Conservation (phyloP, 2,113 vertebrate species). For the Sus scrofa region T2T-Sscrofa CM000820.6:113033501-113034000, state of each 20-base stretch:
- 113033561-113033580: background rate
- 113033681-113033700: background rate
- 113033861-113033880: too few species aligned
- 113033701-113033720: background rate
- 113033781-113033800: background rate
- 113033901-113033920: too few species aligned
- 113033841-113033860: too few species aligned
- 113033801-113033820: background rate
- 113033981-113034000: too few species aligned
- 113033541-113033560: background rate
- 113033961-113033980: too few species aligned
- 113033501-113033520: background rate
- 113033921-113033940: too few species aligned
- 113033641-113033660: background rate
- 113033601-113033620: background rate
- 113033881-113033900: too few species aligned
- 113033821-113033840: too few species aligned
- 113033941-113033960: too few species aligned
- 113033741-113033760: background rate
- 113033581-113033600: background rate
- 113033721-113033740: background rate
- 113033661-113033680: background rate
- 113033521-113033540: background rate
- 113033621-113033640: background rate
- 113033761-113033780: background rate